phyloP scores from a whole-genome alignment of 2,888 invertebrate genomes.

The Eristalis pertinax region DNA sequence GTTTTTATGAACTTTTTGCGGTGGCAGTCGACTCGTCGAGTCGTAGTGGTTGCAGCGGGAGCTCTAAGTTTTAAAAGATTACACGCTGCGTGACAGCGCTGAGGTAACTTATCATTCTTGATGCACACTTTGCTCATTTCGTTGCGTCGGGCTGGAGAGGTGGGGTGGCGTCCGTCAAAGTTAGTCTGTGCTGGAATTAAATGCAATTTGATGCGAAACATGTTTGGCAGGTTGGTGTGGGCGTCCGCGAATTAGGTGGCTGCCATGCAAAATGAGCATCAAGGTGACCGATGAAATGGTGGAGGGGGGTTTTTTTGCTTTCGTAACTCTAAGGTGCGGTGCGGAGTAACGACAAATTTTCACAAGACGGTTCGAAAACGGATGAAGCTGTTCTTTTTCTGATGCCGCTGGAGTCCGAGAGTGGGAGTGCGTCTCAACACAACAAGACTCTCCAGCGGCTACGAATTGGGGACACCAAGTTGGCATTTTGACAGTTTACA shows the following conservation, averaged over 20 bases:
- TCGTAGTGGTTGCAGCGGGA: background rate
- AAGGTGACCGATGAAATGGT: too few species aligned
- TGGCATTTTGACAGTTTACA: too few species aligned
- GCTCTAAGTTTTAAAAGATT: slow-evolving; percentile 56
- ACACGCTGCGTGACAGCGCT: slow-evolving; percentile 17
- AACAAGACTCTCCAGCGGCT: too few species aligned
- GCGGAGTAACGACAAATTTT: too few species aligned
- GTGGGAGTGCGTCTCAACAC: too few species aligned
- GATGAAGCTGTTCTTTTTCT: too few species aligned
- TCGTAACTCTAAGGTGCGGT: too few species aligned
- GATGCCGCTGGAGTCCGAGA: too few species aligned
- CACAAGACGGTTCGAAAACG: too few species aligned
- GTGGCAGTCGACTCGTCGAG: background rate
- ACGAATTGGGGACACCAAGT: too few species aligned
- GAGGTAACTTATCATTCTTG: slow-evolving; percentile 59
- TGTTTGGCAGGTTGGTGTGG: slow-evolving; percentile 42
- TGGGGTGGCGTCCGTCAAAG: slow-evolving; percentile 29
- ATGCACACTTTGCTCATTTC: slow-evolving; percentile 19
- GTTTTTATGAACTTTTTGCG: slow-evolving; percentile 58
- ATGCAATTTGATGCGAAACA: slow-evolving; percentile 63
- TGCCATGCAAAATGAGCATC: background rate
- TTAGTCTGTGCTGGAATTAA: slow-evolving; percentile 50
- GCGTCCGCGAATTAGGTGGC: background rate
- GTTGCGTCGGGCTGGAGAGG: background rate
- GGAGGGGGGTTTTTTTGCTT: too few species aligned